A percentile compares a stretch with the other conserved stretches of the same genome.
These are phyloP conservation scores for Leptinotarsa juncta DNA, from an alignment of 2,888 invertebrate species.

Conservation along the genomic window DNA sequence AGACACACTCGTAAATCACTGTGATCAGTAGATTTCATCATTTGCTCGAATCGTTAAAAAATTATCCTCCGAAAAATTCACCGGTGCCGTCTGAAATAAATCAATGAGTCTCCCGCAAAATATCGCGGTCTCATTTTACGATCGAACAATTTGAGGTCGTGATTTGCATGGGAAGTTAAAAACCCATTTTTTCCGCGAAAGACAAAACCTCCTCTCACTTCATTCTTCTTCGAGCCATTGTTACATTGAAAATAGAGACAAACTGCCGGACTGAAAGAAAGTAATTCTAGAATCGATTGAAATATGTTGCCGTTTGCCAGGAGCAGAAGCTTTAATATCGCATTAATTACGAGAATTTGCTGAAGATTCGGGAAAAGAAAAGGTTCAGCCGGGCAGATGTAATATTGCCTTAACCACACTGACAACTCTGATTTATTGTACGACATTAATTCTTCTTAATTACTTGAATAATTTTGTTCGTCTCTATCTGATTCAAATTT, in stretches of 20 bases:
- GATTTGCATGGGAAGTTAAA: slow-evolving; percentile 30
- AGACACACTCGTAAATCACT: slow-evolving; percentile 18
- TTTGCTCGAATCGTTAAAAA: slow-evolving; percentile 5
- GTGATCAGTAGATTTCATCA: slow-evolving; percentile 15
- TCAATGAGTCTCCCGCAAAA: slow-evolving; percentile 15
- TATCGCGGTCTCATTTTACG: slow-evolving; percentile 27
- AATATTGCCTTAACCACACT: slow-evolving; percentile 21
- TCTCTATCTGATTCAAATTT: slow-evolving; percentile 15
- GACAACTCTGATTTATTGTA: slow-evolving; percentile 23
- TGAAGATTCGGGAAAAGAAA: slow-evolving; percentile 22
- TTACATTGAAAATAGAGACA: slow-evolving; percentile 27
- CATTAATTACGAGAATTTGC: slow-evolving; percentile 26
- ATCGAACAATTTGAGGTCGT: slow-evolving; percentile 28
- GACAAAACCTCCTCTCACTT: slow-evolving; percentile 21
- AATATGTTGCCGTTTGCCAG: slow-evolving; percentile 49
- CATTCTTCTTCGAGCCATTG: slow-evolving; percentile 21
- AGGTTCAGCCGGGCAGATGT: slow-evolving; percentile 18
- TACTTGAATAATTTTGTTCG: slow-evolving; percentile 23
- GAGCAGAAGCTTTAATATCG: slow-evolving; percentile 26
- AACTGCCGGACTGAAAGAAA: slow-evolving; percentile 35
- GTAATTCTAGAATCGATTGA: slow-evolving; percentile 50
- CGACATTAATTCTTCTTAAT: slow-evolving; percentile 26
- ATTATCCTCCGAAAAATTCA: slow-evolving; percentile 10
- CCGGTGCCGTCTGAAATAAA: slow-evolving; percentile 8
- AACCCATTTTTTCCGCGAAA: slow-evolving; percentile 21